A percentile compares a stretch with the other conserved stretches of the same genome.
Conservation (phyloP, 2,888 invertebrate species). For the Melieria crassipennis region DNA sequence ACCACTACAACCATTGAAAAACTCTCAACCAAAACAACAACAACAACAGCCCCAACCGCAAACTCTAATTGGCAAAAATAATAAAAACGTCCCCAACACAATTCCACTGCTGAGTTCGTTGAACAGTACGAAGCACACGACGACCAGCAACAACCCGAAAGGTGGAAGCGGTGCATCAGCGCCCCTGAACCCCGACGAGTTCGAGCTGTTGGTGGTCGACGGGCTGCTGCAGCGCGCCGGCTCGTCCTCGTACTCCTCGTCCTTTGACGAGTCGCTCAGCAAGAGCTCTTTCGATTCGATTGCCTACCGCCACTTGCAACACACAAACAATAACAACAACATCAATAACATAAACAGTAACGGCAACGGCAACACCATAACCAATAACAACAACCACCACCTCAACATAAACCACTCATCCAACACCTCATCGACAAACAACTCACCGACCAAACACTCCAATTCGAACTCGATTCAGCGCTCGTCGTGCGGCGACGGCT, state of each 20-base stretch:
- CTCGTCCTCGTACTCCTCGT: constrained; percentile 54
- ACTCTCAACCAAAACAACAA: constrained; percentile 9
- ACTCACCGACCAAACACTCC: constrained; percentile 7
- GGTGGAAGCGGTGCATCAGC: constrained; percentile 37
- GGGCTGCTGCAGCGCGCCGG: constrained; percentile 54
- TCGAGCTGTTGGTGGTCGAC: constrained; percentile 23
- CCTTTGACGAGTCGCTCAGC: constrained; percentile 59
- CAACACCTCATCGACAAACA: constrained; percentile 12
- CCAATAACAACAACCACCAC: constrained; percentile 24
- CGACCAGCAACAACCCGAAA: constrained; percentile 41
- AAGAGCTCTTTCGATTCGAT: constrained; percentile 64
- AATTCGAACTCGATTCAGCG: constrained; percentile 14
- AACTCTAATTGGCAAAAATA: constrained; percentile 9
- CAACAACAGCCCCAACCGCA: constrained; percentile 19
- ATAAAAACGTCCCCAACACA: constrained; percentile 23
- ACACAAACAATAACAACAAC: constrained; percentile 45
- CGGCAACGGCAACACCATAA: constrained; percentile 35
- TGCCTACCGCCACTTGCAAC: constrained; percentile 58
- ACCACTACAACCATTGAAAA: constrained; percentile 5
- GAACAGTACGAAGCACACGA: constrained; percentile 26
- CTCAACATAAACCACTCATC: constrained; percentile 25
- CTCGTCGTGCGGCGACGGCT: constrained; percentile 30
- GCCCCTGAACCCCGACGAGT: constrained; percentile 29
- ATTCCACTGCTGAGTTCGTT: constrained; percentile 23
- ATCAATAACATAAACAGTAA: constrained; percentile 39